Evolutionary conservation across 2,888 invertebrate genomes (phyloP).

Genomic region (Epirrhoe tristata): DNA sequence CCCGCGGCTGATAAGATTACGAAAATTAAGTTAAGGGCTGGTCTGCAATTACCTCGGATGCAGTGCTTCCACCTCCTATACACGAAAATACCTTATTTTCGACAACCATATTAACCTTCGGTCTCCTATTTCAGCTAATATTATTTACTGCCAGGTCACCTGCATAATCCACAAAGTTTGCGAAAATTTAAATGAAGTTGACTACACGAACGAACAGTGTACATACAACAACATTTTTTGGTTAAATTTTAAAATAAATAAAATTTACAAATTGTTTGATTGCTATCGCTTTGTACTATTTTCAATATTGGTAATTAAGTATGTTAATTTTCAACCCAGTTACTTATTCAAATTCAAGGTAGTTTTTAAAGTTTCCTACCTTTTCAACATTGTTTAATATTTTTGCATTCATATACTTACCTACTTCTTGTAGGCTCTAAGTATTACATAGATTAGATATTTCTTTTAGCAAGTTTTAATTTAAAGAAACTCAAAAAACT

Average conservation of each 20-base stretch:
- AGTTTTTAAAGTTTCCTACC: too few relatives aligned
- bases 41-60: slow-evolving; percentile 54
- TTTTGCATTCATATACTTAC: too few relatives aligned
- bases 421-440: too few relatives aligned
- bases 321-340: too few relatives aligned
- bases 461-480: too few relatives aligned
- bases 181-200: neutral
- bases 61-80: slow-evolving; percentile 36
- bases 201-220: too few relatives aligned
- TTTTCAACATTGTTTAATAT: too few relatives aligned
- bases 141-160: slow-evolving; percentile 12
- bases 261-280: neutral
- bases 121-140: slow-evolving; percentile 15
- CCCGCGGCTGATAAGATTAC: slow-evolving; percentile 60
- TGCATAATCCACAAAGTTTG: slow-evolving; percentile 1
- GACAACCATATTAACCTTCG: slow-evolving; percentile 42
- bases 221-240: neutral
- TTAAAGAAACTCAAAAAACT: too few relatives aligned
- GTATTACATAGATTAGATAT: too few relatives aligned
- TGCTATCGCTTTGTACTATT: neutral
- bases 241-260: neutral
- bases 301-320: too few relatives aligned
- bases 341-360: too few relatives aligned
- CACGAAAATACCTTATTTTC: slow-evolving; percentile 54
- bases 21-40: slow-evolving; percentile 58